Percentiles rank a stretch among this genome's conserved stretches.
These are phyloP conservation scores for Tachysurus vachellii DNA, from an alignment of 2,113 vertebrate species.

Conservation along the genomic window DNA sequence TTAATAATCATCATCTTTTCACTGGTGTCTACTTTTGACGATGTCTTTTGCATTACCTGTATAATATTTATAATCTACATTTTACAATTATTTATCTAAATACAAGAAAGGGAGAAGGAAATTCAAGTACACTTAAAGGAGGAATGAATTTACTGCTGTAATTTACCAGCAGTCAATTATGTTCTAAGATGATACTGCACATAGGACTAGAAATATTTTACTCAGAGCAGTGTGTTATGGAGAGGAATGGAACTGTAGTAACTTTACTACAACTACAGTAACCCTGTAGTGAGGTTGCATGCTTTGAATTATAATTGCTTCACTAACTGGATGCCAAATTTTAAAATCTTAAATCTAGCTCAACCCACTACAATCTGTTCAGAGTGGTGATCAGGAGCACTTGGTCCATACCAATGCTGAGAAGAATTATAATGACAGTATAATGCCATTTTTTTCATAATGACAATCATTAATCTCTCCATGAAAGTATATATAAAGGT, in stretches of 20 bases:
- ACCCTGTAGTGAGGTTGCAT: conserved; percentile 31
- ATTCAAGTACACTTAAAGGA: neutral
- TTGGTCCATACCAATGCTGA: conserved; percentile 16
- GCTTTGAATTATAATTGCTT: conserved; percentile 31
- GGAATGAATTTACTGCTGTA: neutral
- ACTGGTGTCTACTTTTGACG: neutral
- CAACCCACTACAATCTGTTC: neutral
- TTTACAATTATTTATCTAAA: neutral
- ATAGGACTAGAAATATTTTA: neutral
- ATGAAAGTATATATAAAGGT: neutral
- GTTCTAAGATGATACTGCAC: neutral
- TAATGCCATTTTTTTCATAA: neutral
- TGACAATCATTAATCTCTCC: conserved; percentile 1
- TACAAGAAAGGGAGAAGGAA: neutral
- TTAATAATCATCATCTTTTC: neutral
- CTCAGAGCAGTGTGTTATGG: neutral
- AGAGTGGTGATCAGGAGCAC: neutral
- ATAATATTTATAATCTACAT: neutral
- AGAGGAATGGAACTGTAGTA: neutral
- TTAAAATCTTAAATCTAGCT: conserved; percentile 29
- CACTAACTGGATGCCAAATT: conserved; percentile 45
- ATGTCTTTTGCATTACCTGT: neutral
- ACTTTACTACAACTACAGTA: neutral
- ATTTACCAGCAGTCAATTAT: neutral
- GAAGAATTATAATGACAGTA: conserved; percentile 20